Conservation (phyloP, 2,888 invertebrate species). For the Monopis laevigella region DNA sequence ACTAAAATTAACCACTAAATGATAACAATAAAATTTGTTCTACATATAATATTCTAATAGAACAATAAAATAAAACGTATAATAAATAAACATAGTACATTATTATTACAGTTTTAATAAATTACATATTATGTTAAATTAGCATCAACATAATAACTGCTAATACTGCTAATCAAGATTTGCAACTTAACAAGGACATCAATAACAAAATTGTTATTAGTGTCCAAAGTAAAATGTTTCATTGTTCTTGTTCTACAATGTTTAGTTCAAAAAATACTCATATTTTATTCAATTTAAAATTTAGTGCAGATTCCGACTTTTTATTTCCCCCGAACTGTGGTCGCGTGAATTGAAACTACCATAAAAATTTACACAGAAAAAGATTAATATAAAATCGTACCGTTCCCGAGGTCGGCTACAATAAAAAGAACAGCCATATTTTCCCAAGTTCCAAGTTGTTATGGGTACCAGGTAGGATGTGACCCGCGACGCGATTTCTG, state of each 20-base stretch:
- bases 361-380: slow-evolving; percentile 42
- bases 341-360: slow-evolving; percentile 21
- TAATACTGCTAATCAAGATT: no score
- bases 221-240: not conserved
- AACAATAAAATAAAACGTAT: no score
- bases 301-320: slow-evolving; percentile 5
- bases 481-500: slow-evolving; percentile 26
- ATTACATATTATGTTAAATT: no score
- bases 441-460: slow-evolving; percentile 42
- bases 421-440: slow-evolving; percentile 48
- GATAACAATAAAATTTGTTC: no score
- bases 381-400: slow-evolving; percentile 31
- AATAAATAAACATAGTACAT: no score
- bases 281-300: slow-evolving; percentile 9
- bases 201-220: no score
- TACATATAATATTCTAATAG: no score
- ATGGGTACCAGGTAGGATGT: slow-evolving; percentile 35
- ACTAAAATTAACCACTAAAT: no score
- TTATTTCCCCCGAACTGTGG: slow-evolving; percentile 7
- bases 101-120: no score
- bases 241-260: slow-evolving; percentile 5
- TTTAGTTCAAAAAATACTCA: slow-evolving; percentile 8
- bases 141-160: no score
- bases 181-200: no score
- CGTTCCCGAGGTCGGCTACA: slow-evolving; percentile 24